Conservation (phyloP, 2,797 vertebrate species). For the Mareca penelope region DNA sequence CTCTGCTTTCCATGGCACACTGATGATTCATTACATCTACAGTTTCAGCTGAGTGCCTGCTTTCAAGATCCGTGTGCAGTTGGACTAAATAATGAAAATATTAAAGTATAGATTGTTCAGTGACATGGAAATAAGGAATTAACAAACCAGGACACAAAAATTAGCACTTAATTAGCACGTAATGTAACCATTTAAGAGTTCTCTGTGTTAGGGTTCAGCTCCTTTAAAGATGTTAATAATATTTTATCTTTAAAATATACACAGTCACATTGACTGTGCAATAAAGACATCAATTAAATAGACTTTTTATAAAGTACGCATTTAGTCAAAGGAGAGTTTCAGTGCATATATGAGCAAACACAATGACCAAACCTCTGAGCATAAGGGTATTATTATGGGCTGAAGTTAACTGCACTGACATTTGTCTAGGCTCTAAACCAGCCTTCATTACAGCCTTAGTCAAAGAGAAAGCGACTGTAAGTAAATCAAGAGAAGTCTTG, state of each 20-base stretch:
- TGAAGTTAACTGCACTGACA: neutral
- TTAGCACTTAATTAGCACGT: constrained; percentile 27
- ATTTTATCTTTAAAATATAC: neutral
- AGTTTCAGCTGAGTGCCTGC: constrained; percentile 40
- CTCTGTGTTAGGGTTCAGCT: neutral
- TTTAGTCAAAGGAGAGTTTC: neutral
- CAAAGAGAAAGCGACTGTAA: neutral
- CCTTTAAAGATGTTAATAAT: neutral
- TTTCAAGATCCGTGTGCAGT: constrained; percentile 23
- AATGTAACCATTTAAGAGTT: constrained; percentile 13
- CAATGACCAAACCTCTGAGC: neutral
- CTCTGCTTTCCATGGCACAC: neutral
- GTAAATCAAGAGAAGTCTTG: neutral
- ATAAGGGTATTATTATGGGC: neutral
- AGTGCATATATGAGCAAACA: neutral
- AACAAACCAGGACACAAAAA: constrained; percentile 22
- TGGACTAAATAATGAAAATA: constrained; percentile 34
- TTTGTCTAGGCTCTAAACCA: neutral
- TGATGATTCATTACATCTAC: constrained; percentile 10
- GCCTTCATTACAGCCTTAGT: neutral
- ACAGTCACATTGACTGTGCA: rapidly evolving
- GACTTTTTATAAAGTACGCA: neutral
- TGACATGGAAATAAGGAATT: constrained; percentile 26
- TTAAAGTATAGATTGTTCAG: constrained; percentile 8
- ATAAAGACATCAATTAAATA: neutral